Conservation (phyloP, 2,888 invertebrate species). For the Drosophila yooni region DNA sequence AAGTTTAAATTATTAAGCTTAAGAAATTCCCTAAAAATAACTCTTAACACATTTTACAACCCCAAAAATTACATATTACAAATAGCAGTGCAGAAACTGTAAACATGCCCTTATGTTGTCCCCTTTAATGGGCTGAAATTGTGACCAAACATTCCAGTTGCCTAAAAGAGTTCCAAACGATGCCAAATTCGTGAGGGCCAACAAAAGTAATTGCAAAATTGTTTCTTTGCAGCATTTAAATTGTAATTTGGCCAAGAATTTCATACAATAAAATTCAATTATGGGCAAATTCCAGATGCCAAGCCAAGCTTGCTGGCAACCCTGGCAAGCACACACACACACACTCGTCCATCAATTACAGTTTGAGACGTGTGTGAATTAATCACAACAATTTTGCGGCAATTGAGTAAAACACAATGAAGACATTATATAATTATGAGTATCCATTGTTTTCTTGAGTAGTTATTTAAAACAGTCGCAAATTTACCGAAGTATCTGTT, state of each 20-base stretch:
- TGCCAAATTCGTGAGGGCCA: conserved; percentile 33
- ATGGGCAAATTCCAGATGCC: conserved; percentile 31
- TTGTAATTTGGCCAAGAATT: conserved; percentile 68
- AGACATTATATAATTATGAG: conserved; percentile 49
- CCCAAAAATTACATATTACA: background rate
- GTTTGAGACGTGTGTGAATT: conserved; percentile 25
- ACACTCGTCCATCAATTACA: background rate
- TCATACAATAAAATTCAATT: conserved; percentile 66
- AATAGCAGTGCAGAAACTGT: background rate
- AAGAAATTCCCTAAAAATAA: background rate
- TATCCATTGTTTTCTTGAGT: background rate
- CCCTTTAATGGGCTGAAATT: conserved; percentile 8
- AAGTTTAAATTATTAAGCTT: background rate
- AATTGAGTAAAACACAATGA: conserved; percentile 39
- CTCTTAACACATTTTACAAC: background rate
- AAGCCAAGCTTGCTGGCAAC: conserved; percentile 15
- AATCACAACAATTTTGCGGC: conserved; percentile 52
- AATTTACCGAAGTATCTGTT: conserved; percentile 22
- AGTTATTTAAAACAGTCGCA: conserved; percentile 35
- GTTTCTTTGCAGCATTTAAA: conserved; percentile 41
- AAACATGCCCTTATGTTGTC: conserved; percentile 2
- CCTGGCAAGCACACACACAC: conserved; percentile 3
- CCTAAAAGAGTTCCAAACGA: conserved; percentile 6
- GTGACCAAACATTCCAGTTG: conserved; percentile 31
- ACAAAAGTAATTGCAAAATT: conserved; percentile 65